Evolutionary conservation across 2,797 vertebrate genomes (phyloP), one percentile per base, ranked within the genome.

Genomic region (Ptychadena robeensis): DNA sequence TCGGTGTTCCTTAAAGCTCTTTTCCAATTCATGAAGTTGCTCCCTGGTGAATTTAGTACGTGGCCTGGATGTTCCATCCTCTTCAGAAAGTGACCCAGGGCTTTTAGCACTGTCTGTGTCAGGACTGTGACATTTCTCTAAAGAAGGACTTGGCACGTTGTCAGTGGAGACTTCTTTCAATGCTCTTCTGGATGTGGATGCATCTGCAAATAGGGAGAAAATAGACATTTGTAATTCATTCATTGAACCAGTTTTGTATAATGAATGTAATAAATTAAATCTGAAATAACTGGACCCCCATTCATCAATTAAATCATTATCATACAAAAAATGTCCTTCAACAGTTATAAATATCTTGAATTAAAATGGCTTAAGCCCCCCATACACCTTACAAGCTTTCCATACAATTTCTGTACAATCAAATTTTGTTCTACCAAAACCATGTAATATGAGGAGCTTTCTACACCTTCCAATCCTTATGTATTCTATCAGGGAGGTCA

Each of bases 1-100:
- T 64, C 85, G 91, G 88, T 94, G 92, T 31, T 89, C 87, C 30
- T 85, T 88, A 87, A 96, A 96, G 30, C 89, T 92, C 14, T 86
- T 89, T 87, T 96, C 94, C 85, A 95, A 88, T 27, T 91, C 82
- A 85, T 75, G 86, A 44, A 95, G 90, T 84, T 96, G 94, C 57
- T 87, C 90, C 0, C 89, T 80, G 0, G 93, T 93, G 87, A 95
- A 96, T 87, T 94, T 95, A 66, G 94, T 95, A 86, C 95, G 84
- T 11, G 82, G 0, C 86, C 89, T 88, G 15, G 81, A 92, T 64
- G 76, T 0, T 1, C 32, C 12, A 9, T 82, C 80, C 1, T 81
- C 74, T 9, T 82, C 84, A 31, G 4, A 9, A 0, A 2, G 0
- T 28, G 0, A 0, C 0, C 5, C n/a, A 4, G 22, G 2, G 34